phyloP scores from a whole-genome alignment of 1,140 invertebrate species.

The Zaprionus nigranus region DNA sequence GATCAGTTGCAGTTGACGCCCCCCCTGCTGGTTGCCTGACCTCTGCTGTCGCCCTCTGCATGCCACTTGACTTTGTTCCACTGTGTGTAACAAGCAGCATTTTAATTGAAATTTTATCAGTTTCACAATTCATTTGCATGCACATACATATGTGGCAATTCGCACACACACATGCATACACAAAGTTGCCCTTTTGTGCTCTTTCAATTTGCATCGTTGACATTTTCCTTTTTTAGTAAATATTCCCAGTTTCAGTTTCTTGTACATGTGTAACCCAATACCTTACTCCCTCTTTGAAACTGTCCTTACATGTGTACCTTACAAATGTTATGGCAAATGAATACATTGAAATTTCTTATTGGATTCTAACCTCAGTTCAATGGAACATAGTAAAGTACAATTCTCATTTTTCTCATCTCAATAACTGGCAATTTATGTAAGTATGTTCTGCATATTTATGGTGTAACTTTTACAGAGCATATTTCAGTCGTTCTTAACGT shows the following conservation, averaged over 20 bases:
- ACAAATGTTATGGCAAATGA: constrained; percentile 22
- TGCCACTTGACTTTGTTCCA: constrained; percentile 34
- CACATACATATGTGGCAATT: background rate
- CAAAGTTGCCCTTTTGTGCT: constrained; percentile 5
- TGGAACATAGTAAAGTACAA: background rate
- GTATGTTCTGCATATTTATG: background rate
- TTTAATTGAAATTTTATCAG: constrained; percentile 82
- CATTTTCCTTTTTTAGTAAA: constrained; percentile 46
- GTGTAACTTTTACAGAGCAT: background rate
- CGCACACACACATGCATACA: background rate
- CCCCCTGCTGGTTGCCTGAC: background rate
- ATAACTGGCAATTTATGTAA: background rate
- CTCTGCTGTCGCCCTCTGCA: background rate
- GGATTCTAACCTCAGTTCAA: constrained; percentile 8
- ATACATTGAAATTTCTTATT: constrained; percentile 31
- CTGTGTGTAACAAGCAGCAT: constrained; percentile 42
- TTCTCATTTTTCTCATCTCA: too few relatives aligned
- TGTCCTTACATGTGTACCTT: constrained; percentile 18
- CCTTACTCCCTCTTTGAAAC: background rate
- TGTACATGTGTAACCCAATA: too few relatives aligned
- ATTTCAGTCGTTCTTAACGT: background rate
- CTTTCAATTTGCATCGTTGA: constrained; percentile 49
- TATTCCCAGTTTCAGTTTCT: constrained; percentile 2
- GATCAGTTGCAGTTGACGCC: constrained; percentile 27
- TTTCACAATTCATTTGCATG: constrained; percentile 74